phyloP scores from a whole-genome alignment of 2,888 invertebrate species.

The Heterodera filipjevi region DNA sequence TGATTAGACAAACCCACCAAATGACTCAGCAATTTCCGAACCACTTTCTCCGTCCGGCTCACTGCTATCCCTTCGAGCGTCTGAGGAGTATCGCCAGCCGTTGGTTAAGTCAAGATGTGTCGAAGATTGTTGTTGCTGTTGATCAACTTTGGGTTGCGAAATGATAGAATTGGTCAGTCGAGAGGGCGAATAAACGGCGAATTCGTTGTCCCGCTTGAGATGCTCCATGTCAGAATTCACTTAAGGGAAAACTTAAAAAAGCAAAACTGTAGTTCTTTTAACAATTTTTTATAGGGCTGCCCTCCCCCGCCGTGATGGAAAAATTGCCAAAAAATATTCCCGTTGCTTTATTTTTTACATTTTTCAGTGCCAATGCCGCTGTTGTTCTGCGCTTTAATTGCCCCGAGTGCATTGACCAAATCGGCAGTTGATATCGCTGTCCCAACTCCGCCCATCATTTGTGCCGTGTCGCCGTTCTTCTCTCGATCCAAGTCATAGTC shows the following conservation, averaged over 20 bases:
- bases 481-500: neutral
- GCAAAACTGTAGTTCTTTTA: no score
- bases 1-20: conserved; percentile 22
- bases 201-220: neutral
- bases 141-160: neutral
- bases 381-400: neutral
- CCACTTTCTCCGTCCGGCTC: conserved; percentile 15
- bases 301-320: no score
- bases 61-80: neutral
- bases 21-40: conserved; percentile 24
- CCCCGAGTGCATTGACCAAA: neutral
- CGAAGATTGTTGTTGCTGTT: neutral
- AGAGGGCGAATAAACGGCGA: neutral
- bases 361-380: neutral
- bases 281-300: no score
- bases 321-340: neutral
- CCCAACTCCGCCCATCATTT: neutral
- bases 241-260: neutral
- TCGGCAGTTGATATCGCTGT: neutral
- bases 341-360: neutral
- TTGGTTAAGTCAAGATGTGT: neutral
- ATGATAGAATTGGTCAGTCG: neutral
- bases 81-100: neutral
- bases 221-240: neutral
- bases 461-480: neutral